Evolutionary conservation across 1,140 invertebrate species (phyloP).

Genomic region (Bombus ignitus): DNA sequence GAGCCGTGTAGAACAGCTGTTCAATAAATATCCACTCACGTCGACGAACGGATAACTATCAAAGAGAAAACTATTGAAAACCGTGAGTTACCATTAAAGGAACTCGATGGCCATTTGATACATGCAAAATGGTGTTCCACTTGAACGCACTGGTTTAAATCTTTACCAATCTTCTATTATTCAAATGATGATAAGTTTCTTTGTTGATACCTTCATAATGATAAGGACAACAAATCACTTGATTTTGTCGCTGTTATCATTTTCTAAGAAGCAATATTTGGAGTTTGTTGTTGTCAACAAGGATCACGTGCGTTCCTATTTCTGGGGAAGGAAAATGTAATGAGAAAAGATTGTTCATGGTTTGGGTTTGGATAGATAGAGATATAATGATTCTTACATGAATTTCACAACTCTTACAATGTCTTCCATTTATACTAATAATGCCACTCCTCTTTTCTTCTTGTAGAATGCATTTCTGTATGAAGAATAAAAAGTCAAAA

Average conservation of each 20-base stretch:
- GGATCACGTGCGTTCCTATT: background rate
- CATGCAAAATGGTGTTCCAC: background rate
- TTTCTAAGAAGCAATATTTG: background rate
- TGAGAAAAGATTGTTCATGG: background rate
- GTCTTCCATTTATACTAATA: background rate
- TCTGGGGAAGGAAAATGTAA: background rate
- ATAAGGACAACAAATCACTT: background rate
- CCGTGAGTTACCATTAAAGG: background rate
- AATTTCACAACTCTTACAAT: background rate
- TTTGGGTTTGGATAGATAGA: background rate
- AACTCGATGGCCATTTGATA: background rate
- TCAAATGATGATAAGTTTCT: background rate
- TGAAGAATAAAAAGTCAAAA: too few species aligned
- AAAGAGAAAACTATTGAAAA: background rate
- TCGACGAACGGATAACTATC: background rate
- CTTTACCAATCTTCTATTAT: background rate
- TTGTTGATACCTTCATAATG: background rate
- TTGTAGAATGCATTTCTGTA: background rate
- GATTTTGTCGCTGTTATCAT: background rate
- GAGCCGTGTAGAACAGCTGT: background rate
- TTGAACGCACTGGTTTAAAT: background rate
- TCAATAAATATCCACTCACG: background rate
- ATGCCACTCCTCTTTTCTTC: background rate
- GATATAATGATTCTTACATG: background rate
- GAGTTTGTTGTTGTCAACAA: slow-evolving; percentile 2